Conservation (phyloP, 2,797 vertebrate genomes). For the Betta splendens region DNA sequence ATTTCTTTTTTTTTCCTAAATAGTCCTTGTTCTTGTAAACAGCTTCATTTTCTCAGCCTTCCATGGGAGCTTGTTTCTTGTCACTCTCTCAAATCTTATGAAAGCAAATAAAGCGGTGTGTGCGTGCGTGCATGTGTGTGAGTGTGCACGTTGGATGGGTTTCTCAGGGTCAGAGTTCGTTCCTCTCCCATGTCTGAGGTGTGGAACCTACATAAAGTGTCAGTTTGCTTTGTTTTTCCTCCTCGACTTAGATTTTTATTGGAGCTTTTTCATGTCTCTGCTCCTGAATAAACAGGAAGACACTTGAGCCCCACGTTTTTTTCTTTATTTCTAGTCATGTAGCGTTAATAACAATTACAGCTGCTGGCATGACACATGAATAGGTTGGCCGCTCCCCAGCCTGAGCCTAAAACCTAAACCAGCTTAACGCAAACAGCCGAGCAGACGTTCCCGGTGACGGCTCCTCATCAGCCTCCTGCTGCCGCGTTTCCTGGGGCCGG, state of each 20-base stretch:
- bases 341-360: neutral
- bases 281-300: conserved; percentile 1
- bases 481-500: conserved; percentile 18
- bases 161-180: conserved; percentile 20
- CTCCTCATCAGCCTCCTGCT: conserved; percentile 31
- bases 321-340: neutral
- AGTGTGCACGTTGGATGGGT: neutral
- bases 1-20: conserved; percentile 28
- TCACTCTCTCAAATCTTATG: conserved; percentile 49
- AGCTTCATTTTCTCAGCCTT: conserved; percentile 35
- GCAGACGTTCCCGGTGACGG: conserved; percentile 7
- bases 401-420: neutral
- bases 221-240: neutral
- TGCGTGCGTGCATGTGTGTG: conserved; percentile 10
- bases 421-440: neutral
- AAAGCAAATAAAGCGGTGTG: conserved; percentile 43
- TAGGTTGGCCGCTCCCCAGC: neutral
- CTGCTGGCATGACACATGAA: neutral
- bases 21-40: conserved; percentile 51
- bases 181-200: neutral
- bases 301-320: neutral
- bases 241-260: neutral
- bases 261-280: neutral
- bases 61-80: conserved; percentile 46
- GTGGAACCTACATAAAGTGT: neutral